phyloP scores from a whole-genome alignment of 1,140 invertebrate genomes.

The Zaprionus kolodkinae region DNA sequence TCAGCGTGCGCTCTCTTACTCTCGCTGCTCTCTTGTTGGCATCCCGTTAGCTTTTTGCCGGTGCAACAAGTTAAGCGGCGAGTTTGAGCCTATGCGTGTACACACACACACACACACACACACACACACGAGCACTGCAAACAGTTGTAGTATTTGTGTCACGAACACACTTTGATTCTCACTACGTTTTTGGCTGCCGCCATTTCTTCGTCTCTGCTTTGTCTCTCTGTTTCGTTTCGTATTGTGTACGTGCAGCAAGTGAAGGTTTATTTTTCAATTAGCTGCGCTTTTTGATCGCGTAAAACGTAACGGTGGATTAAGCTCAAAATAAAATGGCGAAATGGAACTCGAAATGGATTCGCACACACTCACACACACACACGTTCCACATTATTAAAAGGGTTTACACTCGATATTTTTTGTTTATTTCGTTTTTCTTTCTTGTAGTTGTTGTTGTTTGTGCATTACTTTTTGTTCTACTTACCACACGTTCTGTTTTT shows the following conservation, averaged over 20 bases:
- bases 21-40: slow-evolving; percentile 31
- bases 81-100: slow-evolving; percentile 6
- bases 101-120: neutral
- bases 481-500: slow-evolving; percentile 92
- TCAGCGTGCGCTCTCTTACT: slow-evolving; percentile 27
- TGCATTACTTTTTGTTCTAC: slow-evolving; percentile 32
- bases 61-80: slow-evolving; percentile 60
- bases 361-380: slow-evolving; percentile 15
- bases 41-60: slow-evolving; percentile 63
- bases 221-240: slow-evolving; percentile 4
- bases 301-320: slow-evolving; percentile 38
- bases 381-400: slow-evolving; percentile 19
- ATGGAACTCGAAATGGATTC: slow-evolving; percentile 22
- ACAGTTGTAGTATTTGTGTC: slow-evolving; percentile 18
- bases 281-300: slow-evolving; percentile 53
- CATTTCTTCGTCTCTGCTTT: slow-evolving; percentile 22
- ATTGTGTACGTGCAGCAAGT: slow-evolving; percentile 56
- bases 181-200: slow-evolving; percentile 36
- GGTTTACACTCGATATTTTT: slow-evolving; percentile 8
- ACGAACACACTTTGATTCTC: slow-evolving; percentile 33
- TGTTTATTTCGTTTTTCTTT: neutral
- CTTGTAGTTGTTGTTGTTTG: slow-evolving; percentile 10
- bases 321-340: slow-evolving; percentile 28
- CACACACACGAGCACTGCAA: neutral
- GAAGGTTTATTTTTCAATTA: slow-evolving; percentile 71